Conservation (phyloP, 2,113 vertebrate genomes). For the Oophaga pumilio region DNA sequence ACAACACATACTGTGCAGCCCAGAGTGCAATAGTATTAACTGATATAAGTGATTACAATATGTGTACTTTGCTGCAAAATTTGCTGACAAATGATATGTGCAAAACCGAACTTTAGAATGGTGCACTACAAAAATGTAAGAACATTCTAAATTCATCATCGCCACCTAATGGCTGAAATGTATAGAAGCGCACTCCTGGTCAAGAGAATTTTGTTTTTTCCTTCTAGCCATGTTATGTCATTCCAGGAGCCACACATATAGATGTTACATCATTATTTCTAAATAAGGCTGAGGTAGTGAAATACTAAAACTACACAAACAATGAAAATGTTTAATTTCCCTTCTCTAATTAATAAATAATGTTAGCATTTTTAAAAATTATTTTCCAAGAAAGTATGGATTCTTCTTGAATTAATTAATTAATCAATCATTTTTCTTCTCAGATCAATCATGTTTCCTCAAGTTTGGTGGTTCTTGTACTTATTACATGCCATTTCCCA, state of each 20-base stretch:
- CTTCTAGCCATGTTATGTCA: neutral
- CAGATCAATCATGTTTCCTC: slow-evolving; percentile 70
- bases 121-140: neutral
- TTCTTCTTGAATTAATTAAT: neutral
- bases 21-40: no score
- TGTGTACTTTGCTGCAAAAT: no score
- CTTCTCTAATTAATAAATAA: no score
- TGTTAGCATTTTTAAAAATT: neutral
- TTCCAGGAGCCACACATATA: neutral
- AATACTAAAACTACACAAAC: neutral
- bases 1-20: no score
- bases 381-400: neutral
- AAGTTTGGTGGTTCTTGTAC: slow-evolving; percentile 71
- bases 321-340: neutral
- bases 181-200: neutral
- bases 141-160: neutral
- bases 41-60: no score
- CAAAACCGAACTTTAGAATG: no score
- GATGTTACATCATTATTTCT: neutral
- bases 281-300: neutral
- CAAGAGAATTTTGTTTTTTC: neutral
- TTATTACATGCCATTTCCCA: slow-evolving; percentile 67
- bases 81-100: no score
- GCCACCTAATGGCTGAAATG: slow-evolving; percentile 13
- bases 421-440: slow-evolving; percentile 58